Evolutionary conservation across 1,140 invertebrate species (phyloP), one percentile per base, ranked within the genome.

Genomic region (Tenebrio molitor): DNA sequence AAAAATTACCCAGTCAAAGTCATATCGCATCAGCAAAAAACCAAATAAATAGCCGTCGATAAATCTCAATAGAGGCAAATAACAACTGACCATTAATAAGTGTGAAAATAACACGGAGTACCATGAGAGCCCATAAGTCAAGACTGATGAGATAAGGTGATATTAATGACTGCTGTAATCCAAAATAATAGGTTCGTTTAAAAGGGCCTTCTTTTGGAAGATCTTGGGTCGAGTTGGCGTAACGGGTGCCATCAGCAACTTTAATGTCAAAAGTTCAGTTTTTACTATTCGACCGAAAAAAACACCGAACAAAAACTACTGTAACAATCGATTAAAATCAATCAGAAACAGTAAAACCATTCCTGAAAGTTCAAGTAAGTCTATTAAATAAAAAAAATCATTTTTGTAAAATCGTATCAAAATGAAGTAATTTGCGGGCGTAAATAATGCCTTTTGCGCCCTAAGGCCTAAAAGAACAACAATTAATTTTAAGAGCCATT

Each of bases 81-180:
- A 33, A 33, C 29, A 33, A 33, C 14, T 58, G 50, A 58, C 50
- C 23, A 29, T 29, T 29, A 58, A 58, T 29, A 58, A 58, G 21
- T 29, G 50, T 10, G 50, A 58, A 58, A 58, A 29, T 58, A 58
- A 58, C 23, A 21, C 17, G 23, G 21, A 8, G 23, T 29, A 58
- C 23, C 23, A 29, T 3, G 25, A 29, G 25, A 1, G 21, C 23
- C 23, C 50, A 29, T 29, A 58, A 58, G 50, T 50, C 44, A 50
- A 1, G 17, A 21, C 10, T 17, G 44, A 29, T 15, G 21, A 58
- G 50, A 58, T 58, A 58, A 17, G 19, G 50, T 29, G 50, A 29
- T 58, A 58, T 58, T 58, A 58, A 58, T 58, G 50, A 58, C 21
- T n/a, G 50, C 21, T 23, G 15, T 58, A 58, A 50, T 50, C 19